A percentile compares a stretch with the other conserved stretches of the same genome.
Evolutionary conservation across 2,113 vertebrate species (phyloP).

Genomic region (Diadophis punctatus): DNA sequence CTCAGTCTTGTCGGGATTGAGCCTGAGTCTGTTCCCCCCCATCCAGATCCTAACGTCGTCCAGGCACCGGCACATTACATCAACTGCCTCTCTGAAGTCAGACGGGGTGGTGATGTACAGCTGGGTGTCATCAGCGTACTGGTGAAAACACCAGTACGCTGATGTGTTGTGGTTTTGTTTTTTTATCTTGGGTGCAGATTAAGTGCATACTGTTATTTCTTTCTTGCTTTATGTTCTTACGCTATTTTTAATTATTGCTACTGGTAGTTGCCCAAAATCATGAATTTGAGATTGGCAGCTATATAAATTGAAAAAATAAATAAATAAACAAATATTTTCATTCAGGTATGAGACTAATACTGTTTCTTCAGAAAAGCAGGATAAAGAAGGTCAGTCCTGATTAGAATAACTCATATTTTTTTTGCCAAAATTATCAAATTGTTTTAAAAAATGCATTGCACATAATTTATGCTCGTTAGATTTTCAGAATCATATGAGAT

Average conservation of each 20-base stretch:
- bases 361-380: not conserved
- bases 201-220: not conserved
- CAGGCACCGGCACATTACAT: too few species aligned
- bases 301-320: not conserved
- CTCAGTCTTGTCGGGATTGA: too few species aligned
- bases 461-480: not conserved
- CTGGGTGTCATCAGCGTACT: too few species aligned
- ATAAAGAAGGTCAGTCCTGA: not conserved
- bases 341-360: not conserved
- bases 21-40: too few species aligned
- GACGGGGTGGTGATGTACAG: too few species aligned
- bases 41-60: too few species aligned
- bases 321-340: not conserved
- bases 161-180: not conserved
- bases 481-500: too few species aligned
- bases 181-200: not conserved
- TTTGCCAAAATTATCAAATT: not conserved
- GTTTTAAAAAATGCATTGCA: not conserved
- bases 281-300: not conserved
- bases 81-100: too few species aligned
- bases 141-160: too few species aligned
- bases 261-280: not conserved
- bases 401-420: not conserved
- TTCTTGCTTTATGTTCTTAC: not conserved
- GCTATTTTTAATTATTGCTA: not conserved